Evolutionary conservation across 2,797 vertebrate genomes (phyloP), one percentile per base, ranked within the genome.

Genomic region (Sylvilagus floridanus): DNA sequence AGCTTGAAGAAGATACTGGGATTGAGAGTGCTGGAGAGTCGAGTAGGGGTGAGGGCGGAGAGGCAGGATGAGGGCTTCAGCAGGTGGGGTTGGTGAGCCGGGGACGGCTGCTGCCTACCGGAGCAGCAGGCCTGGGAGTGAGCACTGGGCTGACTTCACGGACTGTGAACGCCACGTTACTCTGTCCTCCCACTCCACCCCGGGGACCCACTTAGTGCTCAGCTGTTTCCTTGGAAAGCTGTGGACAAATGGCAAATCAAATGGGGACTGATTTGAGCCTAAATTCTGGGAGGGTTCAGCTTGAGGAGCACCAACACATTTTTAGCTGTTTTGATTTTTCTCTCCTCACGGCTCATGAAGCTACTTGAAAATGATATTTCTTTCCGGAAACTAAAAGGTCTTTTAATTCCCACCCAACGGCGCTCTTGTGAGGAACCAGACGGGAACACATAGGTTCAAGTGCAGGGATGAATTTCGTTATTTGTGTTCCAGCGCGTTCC

Each of bases 91-190:
- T 28, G 13, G 5, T 10, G 84, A 47, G n/a, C 35, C 12, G 2
- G 47, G 12, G 62, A 28, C 5, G 9, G n/a, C 50, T 54, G 30
- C 16, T 7, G 0, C 65, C 32, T 69, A 9, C 42, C 7, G 5
- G 30, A 8, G 24, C 12, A 0, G 4, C 1, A 1, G 63, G 37
- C 32, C 4, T 28, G 54, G 24, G 42, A 42, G 42, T 47, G 21
- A 11, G 24, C 50, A 11, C 2, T 37, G n/a, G 0, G 2, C 5
- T 7, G 28, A 50, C 4, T 7, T 12, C 2, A 3, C 1, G 62
- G 68, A 19, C 21, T 5, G 28, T 1, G 5, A 63, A 12, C 0
- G 8, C 62, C 75, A n/a, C 0, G 66, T 71, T 7, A 5, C 62
- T 60, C 32, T 13, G 35, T 26, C 12, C 54, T 17, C 13, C 57